These are phyloP conservation scores for Propithecus coquereli DNA, from an alignment of 2,113 vertebrate species.

Conservation along the genomic window DNA sequence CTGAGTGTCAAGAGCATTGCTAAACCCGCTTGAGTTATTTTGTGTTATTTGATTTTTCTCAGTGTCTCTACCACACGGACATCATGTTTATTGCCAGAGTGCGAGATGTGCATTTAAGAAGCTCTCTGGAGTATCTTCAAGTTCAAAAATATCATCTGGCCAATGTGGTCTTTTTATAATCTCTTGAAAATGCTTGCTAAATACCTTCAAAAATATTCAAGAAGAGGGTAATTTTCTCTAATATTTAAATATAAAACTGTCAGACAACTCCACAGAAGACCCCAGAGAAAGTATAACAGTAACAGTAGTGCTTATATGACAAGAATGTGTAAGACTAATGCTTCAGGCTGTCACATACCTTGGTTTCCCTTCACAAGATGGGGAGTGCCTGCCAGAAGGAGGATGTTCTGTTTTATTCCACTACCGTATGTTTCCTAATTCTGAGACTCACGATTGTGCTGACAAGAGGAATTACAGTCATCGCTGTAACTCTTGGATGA, in stretches of 20 bases:
- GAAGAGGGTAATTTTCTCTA: background rate
- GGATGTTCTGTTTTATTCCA: background rate
- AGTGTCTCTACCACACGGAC: background rate
- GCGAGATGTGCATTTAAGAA: background rate
- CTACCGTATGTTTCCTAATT: background rate
- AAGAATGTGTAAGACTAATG: background rate
- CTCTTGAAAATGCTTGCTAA: background rate
- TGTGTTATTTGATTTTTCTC: conserved; percentile 1
- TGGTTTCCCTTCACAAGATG: background rate
- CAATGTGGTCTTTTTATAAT: background rate
- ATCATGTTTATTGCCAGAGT: background rate
- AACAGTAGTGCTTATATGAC: background rate
- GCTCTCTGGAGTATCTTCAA: background rate
- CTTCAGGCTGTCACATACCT: background rate
- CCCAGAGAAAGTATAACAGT: background rate
- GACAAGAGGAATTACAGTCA: background rate
- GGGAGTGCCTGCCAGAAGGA: background rate
- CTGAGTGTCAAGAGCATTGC: background rate
- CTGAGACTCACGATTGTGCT: background rate
- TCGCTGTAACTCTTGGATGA: background rate
- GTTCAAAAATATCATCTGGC: conserved; percentile 26
- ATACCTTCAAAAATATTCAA: background rate
- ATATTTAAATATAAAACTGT: background rate
- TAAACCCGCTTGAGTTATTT: background rate
- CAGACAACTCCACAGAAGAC: background rate